These are phyloP conservation scores for Orthosia cruda DNA, from an alignment of 2,888 invertebrate genomes.

Conservation along the genomic window DNA sequence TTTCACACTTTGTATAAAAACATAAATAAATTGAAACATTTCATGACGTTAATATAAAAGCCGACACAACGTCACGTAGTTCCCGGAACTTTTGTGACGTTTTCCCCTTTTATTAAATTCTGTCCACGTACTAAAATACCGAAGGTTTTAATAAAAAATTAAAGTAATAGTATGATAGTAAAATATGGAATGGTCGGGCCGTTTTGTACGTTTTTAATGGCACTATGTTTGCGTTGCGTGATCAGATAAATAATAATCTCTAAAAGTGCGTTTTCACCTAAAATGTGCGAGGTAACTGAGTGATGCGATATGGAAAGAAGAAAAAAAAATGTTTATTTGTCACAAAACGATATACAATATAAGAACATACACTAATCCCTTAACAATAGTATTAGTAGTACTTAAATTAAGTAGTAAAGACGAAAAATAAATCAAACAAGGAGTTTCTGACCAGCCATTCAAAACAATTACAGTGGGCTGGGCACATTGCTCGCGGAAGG, in stretches of 20 bases:
- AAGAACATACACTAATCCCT: too few relatives aligned
- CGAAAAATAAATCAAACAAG: too few relatives aligned
- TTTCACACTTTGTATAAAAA: not conserved
- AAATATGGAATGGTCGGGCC: conserved; percentile 51
- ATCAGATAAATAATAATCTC: conserved; percentile 5
- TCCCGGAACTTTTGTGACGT: conserved; percentile 52
- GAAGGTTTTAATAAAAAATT: conserved; percentile 63
- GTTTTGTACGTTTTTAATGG: conserved; percentile 47
- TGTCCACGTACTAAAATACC: conserved; percentile 54
- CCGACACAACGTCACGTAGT: conserved; percentile 57
- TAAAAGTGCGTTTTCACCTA: not conserved
- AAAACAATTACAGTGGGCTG: too few relatives aligned
- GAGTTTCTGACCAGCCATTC: too few relatives aligned
- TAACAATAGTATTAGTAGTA: too few relatives aligned
- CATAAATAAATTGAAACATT: conserved; percentile 26
- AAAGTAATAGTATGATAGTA: conserved; percentile 57
- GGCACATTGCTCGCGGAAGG: too few relatives aligned
- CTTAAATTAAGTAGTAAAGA: too few relatives aligned
- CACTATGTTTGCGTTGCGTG: conserved; percentile 22
- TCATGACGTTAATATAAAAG: conserved; percentile 37
- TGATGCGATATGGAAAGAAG: not conserved
- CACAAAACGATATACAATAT: too few relatives aligned
- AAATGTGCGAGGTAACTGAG: not conserved
- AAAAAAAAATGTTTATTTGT: too few relatives aligned
- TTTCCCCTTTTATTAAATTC: conserved; percentile 61